Base-by-base conservation (phyloP, 2,888 invertebrate species). In the Synanthedon vespiformis region DNA sequence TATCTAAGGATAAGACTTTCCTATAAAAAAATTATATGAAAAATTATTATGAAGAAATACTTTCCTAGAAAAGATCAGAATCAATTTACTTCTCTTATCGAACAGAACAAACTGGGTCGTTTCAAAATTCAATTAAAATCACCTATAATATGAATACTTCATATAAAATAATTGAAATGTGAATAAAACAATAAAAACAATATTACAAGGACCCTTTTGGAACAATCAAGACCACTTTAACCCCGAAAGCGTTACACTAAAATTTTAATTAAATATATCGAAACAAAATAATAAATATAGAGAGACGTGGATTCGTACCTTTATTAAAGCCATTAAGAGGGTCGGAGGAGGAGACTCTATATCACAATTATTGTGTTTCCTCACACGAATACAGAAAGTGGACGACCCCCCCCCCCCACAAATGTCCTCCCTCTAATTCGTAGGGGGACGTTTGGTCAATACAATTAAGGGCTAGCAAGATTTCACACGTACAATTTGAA, bases 201-300 rank as follows among this genome's bases (percentile, higher is more conserved):
- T 48, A 44, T 13, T 44, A 48, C 18, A 48, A 6, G 16, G 18
- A 48, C 48, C 16, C 11, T 48, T 48, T 48, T 22, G 4, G 18
- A 8, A 48, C 48, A 48, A 48, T 48, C 48, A 48, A 12, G 48
- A 18, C 16, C 48, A 48, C 22, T 48, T 58, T 54, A 52, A 48
- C 53, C 55, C 55, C 56, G 40, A 52, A 52, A 52, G 54, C 54
- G 57, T 56, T 27, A 56, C 72, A 77, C 75, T 79, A 78, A 80
- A 80, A 82, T 82, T 83, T 84, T 84, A 85, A 85, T 86, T 82
- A 84, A 83, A 85, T 82, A 77, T 79, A 82, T 83, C 74, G 77
- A 72, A 83, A 82, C 77, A 83, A 81, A 84, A 82, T 83, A 81
- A 81, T 85, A 83, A 86, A 84, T 79, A 84, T 68, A 69, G 61